phyloP scores from a whole-genome alignment of 2,797 vertebrate species.

The Psittacula echo region DNA sequence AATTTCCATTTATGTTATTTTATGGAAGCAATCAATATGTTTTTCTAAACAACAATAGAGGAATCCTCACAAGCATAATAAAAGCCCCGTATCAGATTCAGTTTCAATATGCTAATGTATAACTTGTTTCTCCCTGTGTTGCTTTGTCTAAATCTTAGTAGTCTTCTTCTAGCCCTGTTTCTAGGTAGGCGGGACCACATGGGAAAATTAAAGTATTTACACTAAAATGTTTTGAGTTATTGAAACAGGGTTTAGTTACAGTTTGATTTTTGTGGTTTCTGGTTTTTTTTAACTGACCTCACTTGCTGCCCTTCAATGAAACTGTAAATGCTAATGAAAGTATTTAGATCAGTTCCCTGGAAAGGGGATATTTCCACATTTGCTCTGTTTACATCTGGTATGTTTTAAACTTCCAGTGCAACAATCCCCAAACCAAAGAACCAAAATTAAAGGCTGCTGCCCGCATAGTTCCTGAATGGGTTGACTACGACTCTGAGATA shows the following conservation, averaged over 20 bases:
- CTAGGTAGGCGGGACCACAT: background rate
- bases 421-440: conserved; percentile 99
- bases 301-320: background rate
- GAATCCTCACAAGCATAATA: background rate
- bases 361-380: background rate
- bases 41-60: background rate
- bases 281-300: background rate
- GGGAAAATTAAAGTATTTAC: background rate
- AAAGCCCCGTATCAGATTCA: background rate
- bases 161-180: too few relatives aligned
- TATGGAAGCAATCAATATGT: background rate
- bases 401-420: conserved; percentile 85
- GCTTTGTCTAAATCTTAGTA: background rate
- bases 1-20: background rate
- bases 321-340: background rate
- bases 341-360: background rate
- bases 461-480: conserved; percentile 94
- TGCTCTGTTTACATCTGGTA: background rate
- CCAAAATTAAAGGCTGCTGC: conserved; percentile 92
- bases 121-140: background rate
- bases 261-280: background rate
- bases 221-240: background rate
- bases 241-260: background rate
- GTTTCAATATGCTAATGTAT: background rate
- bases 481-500: conserved; percentile 90